Evolutionary conservation across 53 echinoderm and acorn worm genomes (phyloP).

Genomic region (Actinopyga echinites): DNA sequence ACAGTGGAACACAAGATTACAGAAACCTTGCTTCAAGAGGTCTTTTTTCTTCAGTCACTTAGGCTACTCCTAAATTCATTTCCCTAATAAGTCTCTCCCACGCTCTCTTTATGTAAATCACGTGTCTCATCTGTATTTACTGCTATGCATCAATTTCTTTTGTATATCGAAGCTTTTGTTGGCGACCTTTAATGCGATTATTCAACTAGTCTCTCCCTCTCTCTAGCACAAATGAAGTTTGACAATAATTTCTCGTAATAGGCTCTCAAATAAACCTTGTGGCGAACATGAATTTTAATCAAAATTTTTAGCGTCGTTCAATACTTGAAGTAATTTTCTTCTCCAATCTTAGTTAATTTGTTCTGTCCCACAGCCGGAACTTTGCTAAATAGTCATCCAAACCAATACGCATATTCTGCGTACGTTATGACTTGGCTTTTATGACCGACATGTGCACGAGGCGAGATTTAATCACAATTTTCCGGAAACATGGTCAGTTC

Average conservation of each 20-base stretch:
- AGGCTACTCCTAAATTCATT: too few species aligned
- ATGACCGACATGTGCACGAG: slow-evolving; percentile 12
- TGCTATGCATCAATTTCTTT: too few species aligned
- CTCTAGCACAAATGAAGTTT: slow-evolving; percentile 15
- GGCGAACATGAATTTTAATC: slow-evolving; percentile 35
- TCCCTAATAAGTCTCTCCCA: too few species aligned
- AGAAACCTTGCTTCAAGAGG: too few species aligned
- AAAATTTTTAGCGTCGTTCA: slow-evolving; percentile 12
- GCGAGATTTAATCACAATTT: slow-evolving; percentile 34
- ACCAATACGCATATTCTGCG: slow-evolving; percentile 23
- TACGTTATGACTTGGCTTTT: slow-evolving; percentile 5
- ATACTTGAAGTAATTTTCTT: slow-evolving; percentile 32
- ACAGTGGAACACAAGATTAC: too few species aligned
- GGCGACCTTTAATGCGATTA: background rate
- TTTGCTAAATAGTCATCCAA: background rate
- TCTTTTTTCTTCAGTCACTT: too few species aligned
- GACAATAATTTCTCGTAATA: slow-evolving; percentile 34
- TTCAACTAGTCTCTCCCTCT: background rate
- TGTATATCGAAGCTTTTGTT: background rate
- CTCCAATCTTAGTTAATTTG: slow-evolving; percentile 17
- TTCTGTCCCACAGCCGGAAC: slow-evolving; percentile 9
- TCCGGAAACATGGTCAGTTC: slow-evolving; percentile 34
- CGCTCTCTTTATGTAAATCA: too few species aligned
- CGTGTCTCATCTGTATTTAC: too few species aligned
- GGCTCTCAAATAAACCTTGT: slow-evolving; percentile 16